A percentile compares a stretch with the other conserved stretches of the same genome.
phyloP scores from a whole-genome alignment of 2,113 vertebrate genomes.

The Heterocephalus glaber region DNA sequence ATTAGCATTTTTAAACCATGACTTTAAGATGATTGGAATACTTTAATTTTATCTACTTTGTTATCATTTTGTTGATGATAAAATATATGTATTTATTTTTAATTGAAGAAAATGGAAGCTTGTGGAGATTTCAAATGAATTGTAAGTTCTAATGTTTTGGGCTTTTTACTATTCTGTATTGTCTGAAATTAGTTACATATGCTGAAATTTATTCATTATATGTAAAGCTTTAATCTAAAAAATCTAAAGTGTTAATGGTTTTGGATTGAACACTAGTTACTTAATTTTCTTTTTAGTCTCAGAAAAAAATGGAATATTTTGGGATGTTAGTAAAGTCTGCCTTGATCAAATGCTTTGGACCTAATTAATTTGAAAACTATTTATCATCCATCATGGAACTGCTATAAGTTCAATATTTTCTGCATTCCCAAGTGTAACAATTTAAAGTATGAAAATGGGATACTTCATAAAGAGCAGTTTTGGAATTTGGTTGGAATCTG shows the following conservation, averaged over 20 bases:
- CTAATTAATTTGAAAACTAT: slow-evolving; percentile 39
- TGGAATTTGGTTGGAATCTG: neutral
- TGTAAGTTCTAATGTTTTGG: neutral
- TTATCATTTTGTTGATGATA: slow-evolving; percentile 16
- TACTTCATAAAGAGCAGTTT: neutral
- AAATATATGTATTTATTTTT: neutral
- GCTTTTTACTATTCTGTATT: neutral
- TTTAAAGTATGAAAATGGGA: neutral
- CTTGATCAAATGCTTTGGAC: slow-evolving; percentile 10
- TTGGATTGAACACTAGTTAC: neutral
- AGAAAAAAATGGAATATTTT: neutral
- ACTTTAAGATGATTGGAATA: neutral
- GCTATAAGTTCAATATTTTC: neutral
- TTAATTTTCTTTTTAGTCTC: neutral
- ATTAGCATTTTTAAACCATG: slow-evolving; percentile 8
- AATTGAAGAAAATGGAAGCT: slow-evolving; percentile 18
- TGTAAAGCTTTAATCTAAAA: neutral
- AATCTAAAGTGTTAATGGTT: neutral
- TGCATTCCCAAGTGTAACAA: neutral
- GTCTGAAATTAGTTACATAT: neutral
- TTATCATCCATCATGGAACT: neutral
- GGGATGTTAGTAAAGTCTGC: neutral
- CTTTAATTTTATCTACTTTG: slow-evolving; percentile 21
- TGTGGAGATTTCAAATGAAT: neutral
- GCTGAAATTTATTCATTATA: neutral